Evolutionary conservation across 2,797 vertebrate species (phyloP), one percentile per base, ranked within the genome.

Genomic region (Galaxias olidus): DNA sequence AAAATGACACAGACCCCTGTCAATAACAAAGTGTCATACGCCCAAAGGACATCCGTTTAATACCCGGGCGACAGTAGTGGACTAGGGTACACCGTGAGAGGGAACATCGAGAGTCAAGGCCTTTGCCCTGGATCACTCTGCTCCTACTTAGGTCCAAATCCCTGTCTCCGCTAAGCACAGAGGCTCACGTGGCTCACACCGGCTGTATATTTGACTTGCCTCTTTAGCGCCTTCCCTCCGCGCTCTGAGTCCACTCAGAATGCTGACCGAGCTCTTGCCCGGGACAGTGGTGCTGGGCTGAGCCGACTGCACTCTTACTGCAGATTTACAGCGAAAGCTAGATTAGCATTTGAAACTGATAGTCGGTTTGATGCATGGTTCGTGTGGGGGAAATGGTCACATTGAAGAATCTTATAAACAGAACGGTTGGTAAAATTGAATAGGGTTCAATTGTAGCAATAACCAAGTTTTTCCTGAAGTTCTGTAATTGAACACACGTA

Each of bases 141-240:
- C 84, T 85, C 78, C 76, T 76, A 67, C 82, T 86, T 84, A 76
- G 8, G 50, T 68, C 77, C 74, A 79, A 85, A 88, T 83, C 79
- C 81, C 78, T 68, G 61, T 69, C 65, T 63, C 1, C 71, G 71
- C 77, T 86, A 81, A 86, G 84, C 79, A 81, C 42, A 20, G 15
- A 63, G 79, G 79, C 86, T 87, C 82, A 68, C 82, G 83, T 87
- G 77, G 79, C 77, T 87, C 82, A 77, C 77, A 49, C 76, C 82
- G 59, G 74, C 59, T n/a, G 45, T 17, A 56, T 77, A 84, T 86
- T 82, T 69, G 77, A 74, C 75, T 77, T 65, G 56, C 54, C 84
- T 88, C 87, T 78, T 88, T 83, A 88, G 85, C 86, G 77, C 84
- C 75, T 86, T 79, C 1, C 52, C 73, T 19, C 64, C n/a, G n/a